A percentile compares a stretch with the other conserved stretches of the same genome.
These are phyloP conservation scores for Lepus townsendii DNA, from an alignment of 2,797 vertebrate genomes.

Conservation along the genomic window DNA sequence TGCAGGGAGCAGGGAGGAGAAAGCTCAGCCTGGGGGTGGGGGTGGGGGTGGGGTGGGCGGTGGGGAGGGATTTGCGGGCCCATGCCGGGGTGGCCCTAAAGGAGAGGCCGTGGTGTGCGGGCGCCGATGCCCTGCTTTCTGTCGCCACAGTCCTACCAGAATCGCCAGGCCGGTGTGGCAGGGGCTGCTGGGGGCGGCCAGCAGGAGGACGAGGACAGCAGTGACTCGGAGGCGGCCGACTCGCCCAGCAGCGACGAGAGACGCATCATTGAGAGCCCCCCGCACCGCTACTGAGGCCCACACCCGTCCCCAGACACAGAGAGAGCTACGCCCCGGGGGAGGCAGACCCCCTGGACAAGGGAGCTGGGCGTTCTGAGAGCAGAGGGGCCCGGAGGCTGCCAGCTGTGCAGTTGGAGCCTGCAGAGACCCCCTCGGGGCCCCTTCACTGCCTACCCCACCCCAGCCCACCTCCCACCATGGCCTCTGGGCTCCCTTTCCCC, in stretches of 20 bases:
- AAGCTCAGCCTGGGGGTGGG: background rate
- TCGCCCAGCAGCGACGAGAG: conserved; percentile 92
- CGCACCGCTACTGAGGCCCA: conserved; percentile 92
- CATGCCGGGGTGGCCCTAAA: background rate
- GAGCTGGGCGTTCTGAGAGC: conserved; percentile 51
- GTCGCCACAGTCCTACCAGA: conserved; percentile 78
- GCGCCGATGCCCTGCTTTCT: background rate
- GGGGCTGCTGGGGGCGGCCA: conserved; percentile 79
- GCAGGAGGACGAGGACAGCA: conserved; percentile 92
- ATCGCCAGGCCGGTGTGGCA: conserved; percentile 47
- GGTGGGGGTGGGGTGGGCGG: fast-evolving
- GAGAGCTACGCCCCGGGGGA: conserved; percentile 8
- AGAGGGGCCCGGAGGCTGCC: conserved; percentile 27
- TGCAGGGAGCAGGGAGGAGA: conserved; percentile 73
- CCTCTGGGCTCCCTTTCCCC: background rate
- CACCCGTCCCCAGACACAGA: background rate
- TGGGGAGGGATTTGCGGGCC: too few relatives aligned
- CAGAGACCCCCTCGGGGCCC: background rate
- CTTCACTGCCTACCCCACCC: background rate
- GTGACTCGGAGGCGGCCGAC: conserved; percentile 90
- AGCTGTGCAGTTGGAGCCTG: background rate
- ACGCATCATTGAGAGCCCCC: conserved; percentile 92
- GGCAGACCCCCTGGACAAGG: background rate
- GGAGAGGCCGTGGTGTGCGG: background rate
- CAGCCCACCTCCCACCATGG: too few relatives aligned